Conservation (phyloP, 2,113 vertebrate genomes). For the Vanacampus margaritifer region DNA sequence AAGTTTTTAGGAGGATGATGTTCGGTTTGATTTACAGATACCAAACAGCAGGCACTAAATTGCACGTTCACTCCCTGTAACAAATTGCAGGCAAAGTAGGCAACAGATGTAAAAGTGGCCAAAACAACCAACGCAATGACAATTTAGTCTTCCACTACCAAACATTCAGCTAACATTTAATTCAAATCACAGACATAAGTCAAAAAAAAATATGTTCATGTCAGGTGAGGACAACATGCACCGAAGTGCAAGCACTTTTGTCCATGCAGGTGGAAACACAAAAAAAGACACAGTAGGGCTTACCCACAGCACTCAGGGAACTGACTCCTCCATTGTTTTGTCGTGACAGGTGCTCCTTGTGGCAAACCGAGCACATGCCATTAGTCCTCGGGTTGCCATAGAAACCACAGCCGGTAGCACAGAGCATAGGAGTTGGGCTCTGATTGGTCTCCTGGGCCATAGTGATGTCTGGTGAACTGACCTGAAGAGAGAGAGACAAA, state of each 20-base stretch:
- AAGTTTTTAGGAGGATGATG: too few species aligned
- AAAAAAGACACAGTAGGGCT: conserved; percentile 27
- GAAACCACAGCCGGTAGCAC: conserved; percentile 84
- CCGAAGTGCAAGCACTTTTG: background rate
- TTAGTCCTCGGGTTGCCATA: conserved; percentile 86
- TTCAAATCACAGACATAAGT: background rate
- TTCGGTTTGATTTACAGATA: too few species aligned
- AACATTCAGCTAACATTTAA: background rate
- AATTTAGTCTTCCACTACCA: too few species aligned
- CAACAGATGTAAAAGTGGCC: too few species aligned
- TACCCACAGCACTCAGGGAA: conserved; percentile 74
- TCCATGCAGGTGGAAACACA: background rate
- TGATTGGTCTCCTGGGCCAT: conserved; percentile 91
- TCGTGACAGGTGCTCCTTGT: conserved; percentile 83
- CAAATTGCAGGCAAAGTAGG: too few species aligned
- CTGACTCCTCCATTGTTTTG: conserved; percentile 81
- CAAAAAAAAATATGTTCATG: background rate
- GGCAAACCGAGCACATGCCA: conserved; percentile 89
- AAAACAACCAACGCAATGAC: too few species aligned
- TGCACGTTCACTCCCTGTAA: background rate
- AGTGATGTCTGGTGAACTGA: conserved; percentile 35
- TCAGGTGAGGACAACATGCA: background rate
- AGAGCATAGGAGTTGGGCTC: conserved; percentile 81
- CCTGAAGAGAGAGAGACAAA: conserved; percentile 36
- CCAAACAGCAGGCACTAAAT: too few species aligned